phyloP scores from a whole-genome alignment of 2,888 invertebrate species.

The Ormyrus rosae region DNA sequence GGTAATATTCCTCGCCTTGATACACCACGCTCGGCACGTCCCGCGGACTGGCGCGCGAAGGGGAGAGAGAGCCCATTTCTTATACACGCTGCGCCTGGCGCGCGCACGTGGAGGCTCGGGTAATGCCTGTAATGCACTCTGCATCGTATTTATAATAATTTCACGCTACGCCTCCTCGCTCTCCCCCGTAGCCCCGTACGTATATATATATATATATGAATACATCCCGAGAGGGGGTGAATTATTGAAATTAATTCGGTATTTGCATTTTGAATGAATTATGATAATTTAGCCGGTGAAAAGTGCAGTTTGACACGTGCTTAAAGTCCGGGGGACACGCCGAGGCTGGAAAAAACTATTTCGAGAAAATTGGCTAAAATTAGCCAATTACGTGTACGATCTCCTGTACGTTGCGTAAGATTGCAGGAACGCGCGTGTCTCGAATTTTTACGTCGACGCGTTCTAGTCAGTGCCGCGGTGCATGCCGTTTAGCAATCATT shows the following conservation, averaged over 20 bases:
- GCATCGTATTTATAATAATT: conserved; percentile 22
- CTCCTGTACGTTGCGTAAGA: too few species aligned
- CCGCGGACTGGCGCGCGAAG: not conserved
- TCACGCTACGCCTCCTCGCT: not conserved
- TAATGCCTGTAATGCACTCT: conserved; percentile 18
- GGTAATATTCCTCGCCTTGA: conserved; percentile 15
- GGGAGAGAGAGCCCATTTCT: not conserved
- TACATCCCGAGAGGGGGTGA: not conserved
- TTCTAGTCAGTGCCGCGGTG: too few species aligned
- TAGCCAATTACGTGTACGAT: too few species aligned
- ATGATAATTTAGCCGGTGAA: too few species aligned
- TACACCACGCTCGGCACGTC: conserved; percentile 25
- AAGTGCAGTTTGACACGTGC: too few species aligned
- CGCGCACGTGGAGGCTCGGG: conserved; percentile 6
- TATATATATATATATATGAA: not conserved
- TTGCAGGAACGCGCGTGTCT: too few species aligned
- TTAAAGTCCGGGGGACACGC: too few species aligned
- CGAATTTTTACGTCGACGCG: too few species aligned
- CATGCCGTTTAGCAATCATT: too few species aligned
- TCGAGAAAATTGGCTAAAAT: too few species aligned
- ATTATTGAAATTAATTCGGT: not conserved
- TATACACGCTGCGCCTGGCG: not conserved
- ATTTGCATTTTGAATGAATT: not conserved
- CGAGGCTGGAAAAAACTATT: too few species aligned
- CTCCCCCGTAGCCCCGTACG: too few species aligned